phyloP scores from a whole-genome alignment of 2,113 vertebrate genomes.

The Chaenogobius annularis region DNA sequence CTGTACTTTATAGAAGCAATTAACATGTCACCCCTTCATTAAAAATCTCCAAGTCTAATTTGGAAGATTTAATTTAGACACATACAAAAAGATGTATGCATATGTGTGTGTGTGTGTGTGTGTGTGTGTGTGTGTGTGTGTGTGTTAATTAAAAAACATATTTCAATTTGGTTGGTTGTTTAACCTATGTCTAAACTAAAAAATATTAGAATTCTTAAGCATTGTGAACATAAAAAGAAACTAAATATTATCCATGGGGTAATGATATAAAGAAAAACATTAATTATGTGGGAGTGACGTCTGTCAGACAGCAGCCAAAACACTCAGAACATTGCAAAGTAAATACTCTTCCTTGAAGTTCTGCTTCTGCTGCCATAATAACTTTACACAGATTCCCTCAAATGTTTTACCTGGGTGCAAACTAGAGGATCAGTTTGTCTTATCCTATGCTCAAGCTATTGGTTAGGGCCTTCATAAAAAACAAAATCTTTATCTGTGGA shows the following conservation, averaged over 20 bases:
- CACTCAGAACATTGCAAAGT: background rate
- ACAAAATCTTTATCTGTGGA: too few relatives aligned
- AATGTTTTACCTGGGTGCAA: background rate
- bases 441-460: background rate
- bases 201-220: background rate
- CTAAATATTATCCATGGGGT: background rate
- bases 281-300: background rate
- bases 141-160: too few relatives aligned
- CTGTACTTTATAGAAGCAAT: too few relatives aligned
- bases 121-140: too few relatives aligned
- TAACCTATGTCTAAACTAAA: background rate
- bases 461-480: too few relatives aligned
- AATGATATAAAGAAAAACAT: background rate
- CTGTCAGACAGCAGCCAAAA: background rate
- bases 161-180: too few relatives aligned
- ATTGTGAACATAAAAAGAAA: background rate
- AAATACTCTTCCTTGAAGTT: background rate
- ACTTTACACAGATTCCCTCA: background rate
- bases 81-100: too few relatives aligned
- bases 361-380: slow-evolving; percentile 2
- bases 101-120: too few relatives aligned
- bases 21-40: too few relatives aligned
- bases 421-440: background rate
- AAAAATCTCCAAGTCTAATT: too few relatives aligned
- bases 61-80: too few relatives aligned